phyloP scores from a whole-genome alignment of 2,888 invertebrate species.

The Eueremaeus valkanovi region DNA sequence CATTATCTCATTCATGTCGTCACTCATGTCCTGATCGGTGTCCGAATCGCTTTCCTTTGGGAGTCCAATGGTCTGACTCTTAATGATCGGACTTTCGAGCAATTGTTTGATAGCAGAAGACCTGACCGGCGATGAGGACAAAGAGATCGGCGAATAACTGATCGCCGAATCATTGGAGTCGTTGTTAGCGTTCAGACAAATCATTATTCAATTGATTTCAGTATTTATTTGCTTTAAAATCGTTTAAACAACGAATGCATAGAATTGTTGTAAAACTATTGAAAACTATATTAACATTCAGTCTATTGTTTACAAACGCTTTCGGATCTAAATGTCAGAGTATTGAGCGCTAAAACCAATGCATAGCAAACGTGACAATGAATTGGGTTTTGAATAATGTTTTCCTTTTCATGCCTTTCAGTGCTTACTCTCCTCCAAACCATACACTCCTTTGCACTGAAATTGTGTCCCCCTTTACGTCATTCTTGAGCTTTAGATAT shows the following conservation, averaged over 20 bases:
- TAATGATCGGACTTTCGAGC: slow-evolving; percentile 15
- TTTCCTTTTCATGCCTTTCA: background rate
- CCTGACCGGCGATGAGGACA: slow-evolving; percentile 6
- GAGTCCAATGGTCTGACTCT: background rate
- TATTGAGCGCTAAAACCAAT: background rate
- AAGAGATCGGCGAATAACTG: background rate
- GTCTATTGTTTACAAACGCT: slow-evolving; percentile 11
- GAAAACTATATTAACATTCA: too few species aligned
- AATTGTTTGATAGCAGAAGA: background rate
- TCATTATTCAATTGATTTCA: background rate
- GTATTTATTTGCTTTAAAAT: background rate
- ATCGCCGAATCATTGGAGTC: background rate
- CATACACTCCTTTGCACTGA: too few species aligned
- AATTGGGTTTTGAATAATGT: background rate
- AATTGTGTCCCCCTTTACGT: too few species aligned
- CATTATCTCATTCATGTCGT: background rate
- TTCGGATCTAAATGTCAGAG: background rate
- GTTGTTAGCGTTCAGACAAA: background rate
- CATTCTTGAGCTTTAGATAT: too few species aligned
- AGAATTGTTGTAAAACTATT: background rate
- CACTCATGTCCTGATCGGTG: background rate
- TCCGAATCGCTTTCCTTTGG: background rate
- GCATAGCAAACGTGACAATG: background rate
- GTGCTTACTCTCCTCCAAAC: too few species aligned
- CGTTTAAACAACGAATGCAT: background rate